Base-by-base conservation (phyloP, 2,113 vertebrate genomes). In the Chaetodon trifascialis region DNA sequence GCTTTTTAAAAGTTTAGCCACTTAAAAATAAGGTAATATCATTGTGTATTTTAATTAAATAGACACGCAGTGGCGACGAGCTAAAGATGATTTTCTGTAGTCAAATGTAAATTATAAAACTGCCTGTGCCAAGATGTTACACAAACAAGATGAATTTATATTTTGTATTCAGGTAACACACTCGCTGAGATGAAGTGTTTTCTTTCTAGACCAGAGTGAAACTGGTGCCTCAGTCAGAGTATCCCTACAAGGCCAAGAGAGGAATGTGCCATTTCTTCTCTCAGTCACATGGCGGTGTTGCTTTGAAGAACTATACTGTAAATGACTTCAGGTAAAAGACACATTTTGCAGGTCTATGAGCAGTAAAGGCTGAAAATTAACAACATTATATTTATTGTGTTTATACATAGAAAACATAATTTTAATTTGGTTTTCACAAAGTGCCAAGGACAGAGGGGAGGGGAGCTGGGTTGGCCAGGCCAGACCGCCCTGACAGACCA, bases 191-290 rank as follows among this genome's bases (percentile, higher is more conserved):
- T 30, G 2, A 69, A 59, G 21, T 47, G 2, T 68, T 81, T 71
- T 79, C n/a, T 67, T 55, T 73, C 21, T 64, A 99, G 97, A 97
- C 95, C 19, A 92, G 94, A 82, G 90, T 96, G 67, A 97, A 96
- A 87, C 76, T 99, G 4, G 96, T 99, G 90, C 93, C 86, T 82
- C 91, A 96, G 80, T 95, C 95, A 0, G 94, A 97, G 42, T 99
- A 99, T 70, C 65, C 95, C 11, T 99, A 97, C 88, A 96, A 96
- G 92, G 96, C 95, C 81, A 86, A 94, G 51, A 95, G 92, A 1
- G 96, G 96, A 68, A 69, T 96, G 2, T 98, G 97, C 87, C 96
- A 92, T 86, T 96, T 96, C 71, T 98, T 98, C 90, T 80, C 93
- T 51, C 60, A 0, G 42, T 94, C 95, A 25, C 91, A 95, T 23